phyloP scores from a whole-genome alignment of 23 tunicate genomes.

The Halocynthia aurantium region DNA sequence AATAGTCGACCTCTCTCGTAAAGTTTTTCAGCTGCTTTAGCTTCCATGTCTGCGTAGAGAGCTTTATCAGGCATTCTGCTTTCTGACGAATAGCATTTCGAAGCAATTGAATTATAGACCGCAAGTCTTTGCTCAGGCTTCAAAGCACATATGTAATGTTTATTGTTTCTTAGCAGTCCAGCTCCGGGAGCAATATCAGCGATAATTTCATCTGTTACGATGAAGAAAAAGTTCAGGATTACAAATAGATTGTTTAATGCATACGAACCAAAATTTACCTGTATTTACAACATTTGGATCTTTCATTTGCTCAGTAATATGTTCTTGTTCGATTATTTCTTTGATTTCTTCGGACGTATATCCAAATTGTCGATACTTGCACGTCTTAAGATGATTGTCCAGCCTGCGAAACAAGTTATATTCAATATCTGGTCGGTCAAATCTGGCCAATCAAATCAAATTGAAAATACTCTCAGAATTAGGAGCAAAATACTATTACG shows the following conservation, averaged over 20 bases:
- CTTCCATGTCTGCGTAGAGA: slow-evolving; percentile 13
- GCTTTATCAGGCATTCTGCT: slow-evolving; percentile 21
- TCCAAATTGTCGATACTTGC: slow-evolving; percentile 47
- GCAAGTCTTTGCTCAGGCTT: slow-evolving; percentile 6
- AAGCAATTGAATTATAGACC: not conserved
- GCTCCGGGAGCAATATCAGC: not conserved
- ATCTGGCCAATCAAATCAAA: too few relatives aligned
- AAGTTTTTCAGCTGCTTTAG: slow-evolving; percentile 21
- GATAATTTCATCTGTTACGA: slow-evolving; percentile 9
- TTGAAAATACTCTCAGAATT: too few relatives aligned
- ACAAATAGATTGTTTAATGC: not conserved
- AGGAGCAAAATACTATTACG: too few relatives aligned
- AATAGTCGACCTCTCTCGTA: not conserved
- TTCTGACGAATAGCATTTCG: slow-evolving; percentile 15
- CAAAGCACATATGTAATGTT: slow-evolving; percentile 9
- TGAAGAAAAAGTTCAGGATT: not conserved
- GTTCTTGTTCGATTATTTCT: slow-evolving; percentile 50
- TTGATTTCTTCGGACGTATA: slow-evolving; percentile 28
- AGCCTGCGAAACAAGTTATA: slow-evolving; percentile 8
- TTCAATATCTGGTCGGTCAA: too few relatives aligned
- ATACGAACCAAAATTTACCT: slow-evolving; percentile 1
- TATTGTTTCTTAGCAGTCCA: not conserved
- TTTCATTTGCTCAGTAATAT: not conserved
- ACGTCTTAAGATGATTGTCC: slow-evolving; percentile 13
- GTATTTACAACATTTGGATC: not conserved